phyloP scores from a whole-genome alignment of 1,140 invertebrate species.

The Drepana arcuata region DNA sequence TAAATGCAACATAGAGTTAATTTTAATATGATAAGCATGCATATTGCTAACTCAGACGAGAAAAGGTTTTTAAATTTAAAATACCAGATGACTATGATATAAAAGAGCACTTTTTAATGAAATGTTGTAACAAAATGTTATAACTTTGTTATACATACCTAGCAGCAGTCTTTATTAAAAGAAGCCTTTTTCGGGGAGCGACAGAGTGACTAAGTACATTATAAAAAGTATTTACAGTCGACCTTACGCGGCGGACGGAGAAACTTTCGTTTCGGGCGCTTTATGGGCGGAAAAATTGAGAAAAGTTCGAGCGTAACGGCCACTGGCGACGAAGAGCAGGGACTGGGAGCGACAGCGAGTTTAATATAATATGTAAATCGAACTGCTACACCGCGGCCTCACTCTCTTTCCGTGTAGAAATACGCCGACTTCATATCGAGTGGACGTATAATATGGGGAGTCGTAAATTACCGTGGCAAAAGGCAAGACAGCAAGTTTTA shows the following conservation, averaged over 20 bases:
- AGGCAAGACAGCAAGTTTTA: slow-evolving; percentile 55
- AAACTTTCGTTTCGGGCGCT: slow-evolving; percentile 63
- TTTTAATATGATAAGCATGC: too few relatives aligned
- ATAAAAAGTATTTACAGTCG: slow-evolving; percentile 69
- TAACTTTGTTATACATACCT: too few relatives aligned
- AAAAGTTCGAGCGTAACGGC: slow-evolving; percentile 67
- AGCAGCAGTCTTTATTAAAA: slow-evolving; percentile 54
- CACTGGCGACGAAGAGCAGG: slow-evolving; percentile 45
- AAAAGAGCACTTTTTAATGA: too few relatives aligned
- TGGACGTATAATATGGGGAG: slow-evolving; percentile 58
- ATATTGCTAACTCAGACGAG: too few relatives aligned
- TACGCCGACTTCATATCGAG: slow-evolving; percentile 55
- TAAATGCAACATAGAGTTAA: too few relatives aligned
- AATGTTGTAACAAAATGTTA: too few relatives aligned
- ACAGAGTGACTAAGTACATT: slow-evolving; percentile 62
- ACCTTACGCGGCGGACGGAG: slow-evolving; percentile 54
- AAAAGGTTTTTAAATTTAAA: too few relatives aligned
- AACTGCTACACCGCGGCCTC: slow-evolving; percentile 52
- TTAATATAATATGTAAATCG: slow-evolving; percentile 72
- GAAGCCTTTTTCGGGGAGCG: slow-evolving; percentile 39
- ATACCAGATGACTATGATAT: too few relatives aligned
- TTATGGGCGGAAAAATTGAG: slow-evolving; percentile 69
- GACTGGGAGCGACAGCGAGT: slow-evolving; percentile 37
- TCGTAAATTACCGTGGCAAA: slow-evolving; percentile 67
- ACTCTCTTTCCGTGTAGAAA: slow-evolving; percentile 34